Percentiles rank a stretch among this genome's conserved stretches.
phyloP scores from a whole-genome alignment of 2,888 invertebrate genomes.

The Osedax frankpressi region DNA sequence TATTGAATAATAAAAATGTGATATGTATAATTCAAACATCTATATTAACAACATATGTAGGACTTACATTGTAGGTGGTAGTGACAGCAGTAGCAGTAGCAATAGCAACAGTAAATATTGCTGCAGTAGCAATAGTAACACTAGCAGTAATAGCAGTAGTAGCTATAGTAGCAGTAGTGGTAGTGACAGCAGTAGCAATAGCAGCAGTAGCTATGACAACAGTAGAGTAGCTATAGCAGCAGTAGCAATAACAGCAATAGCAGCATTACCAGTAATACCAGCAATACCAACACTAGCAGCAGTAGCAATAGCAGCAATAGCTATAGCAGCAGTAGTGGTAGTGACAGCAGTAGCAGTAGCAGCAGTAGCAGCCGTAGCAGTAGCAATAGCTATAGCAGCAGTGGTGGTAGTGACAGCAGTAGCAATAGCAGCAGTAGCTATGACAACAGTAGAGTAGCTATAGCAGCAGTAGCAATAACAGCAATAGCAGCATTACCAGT shows the following conservation, averaged over 20 bases:
- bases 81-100: conserved; percentile 24
- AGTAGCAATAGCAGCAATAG: conserved; percentile 17
- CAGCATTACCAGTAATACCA: conserved; percentile 20
- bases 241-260: conserved; percentile 17
- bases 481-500: conserved; percentile 20
- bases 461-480: conserved; percentile 16
- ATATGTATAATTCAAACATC: too few species aligned
- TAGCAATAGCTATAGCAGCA: conserved; percentile 12
- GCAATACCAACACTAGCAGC: conserved; percentile 18
- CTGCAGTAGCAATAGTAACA: conserved; percentile 23
- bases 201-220: not conserved
- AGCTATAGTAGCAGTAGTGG: conserved; percentile 21
- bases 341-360: conserved; percentile 18
- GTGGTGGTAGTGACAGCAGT: conserved; percentile 18
- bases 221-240: conserved; percentile 1
- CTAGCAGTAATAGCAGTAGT: conserved; percentile 25
- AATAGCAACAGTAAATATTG: conserved; percentile 24
- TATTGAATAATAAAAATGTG: too few species aligned
- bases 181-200: not conserved
- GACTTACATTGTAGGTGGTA: too few species aligned
- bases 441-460: not conserved
- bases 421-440: conserved; percentile 20
- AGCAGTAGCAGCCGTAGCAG: conserved; percentile 11
- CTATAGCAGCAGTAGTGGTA: conserved; percentile 18
- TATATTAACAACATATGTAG: too few species aligned